These are phyloP conservation scores for Syngnathus rostellatus DNA, from an alignment of 2,797 vertebrate species.

Conservation along the genomic window DNA sequence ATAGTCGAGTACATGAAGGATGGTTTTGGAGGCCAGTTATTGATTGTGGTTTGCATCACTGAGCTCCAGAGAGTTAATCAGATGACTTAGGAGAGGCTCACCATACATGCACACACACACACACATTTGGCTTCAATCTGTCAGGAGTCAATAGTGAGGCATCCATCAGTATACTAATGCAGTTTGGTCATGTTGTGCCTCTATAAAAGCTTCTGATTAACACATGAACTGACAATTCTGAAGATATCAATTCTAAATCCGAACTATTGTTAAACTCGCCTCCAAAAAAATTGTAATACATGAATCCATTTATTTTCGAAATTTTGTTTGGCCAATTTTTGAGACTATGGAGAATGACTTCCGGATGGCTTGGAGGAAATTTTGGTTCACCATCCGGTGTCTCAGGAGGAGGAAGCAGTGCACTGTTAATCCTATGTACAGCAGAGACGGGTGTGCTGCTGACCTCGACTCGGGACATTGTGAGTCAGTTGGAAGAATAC, in stretches of 20 bases:
- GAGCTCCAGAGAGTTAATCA: constrained; percentile 51
- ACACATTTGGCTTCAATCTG: constrained; percentile 9
- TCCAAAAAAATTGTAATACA: too few relatives aligned
- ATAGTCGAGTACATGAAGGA: constrained; percentile 31
- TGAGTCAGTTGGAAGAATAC: too few relatives aligned
- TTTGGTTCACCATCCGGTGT: too few relatives aligned
- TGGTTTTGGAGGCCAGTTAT: constrained; percentile 42
- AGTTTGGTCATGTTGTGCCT: constrained; percentile 8
- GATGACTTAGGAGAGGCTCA: constrained; percentile 32
- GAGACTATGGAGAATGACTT: too few relatives aligned
- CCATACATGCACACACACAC: not conserved
- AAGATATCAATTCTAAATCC: not conserved
- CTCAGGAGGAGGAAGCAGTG: too few relatives aligned
- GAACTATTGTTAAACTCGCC: too few relatives aligned
- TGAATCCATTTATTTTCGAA: too few relatives aligned
- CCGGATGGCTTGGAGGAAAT: too few relatives aligned
- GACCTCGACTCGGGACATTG: too few relatives aligned
- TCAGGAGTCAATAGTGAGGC: constrained; percentile 32
- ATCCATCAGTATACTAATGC: constrained; percentile 36
- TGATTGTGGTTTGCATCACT: constrained; percentile 39
- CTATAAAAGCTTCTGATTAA: constrained; percentile 19
- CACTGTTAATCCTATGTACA: too few relatives aligned
- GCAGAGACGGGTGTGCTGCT: too few relatives aligned
- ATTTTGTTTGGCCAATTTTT: too few relatives aligned
- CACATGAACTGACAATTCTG: not conserved